These are phyloP conservation scores for Musca vetustissima DNA, from an alignment of 1,140 invertebrate genomes.

Conservation along the genomic window DNA sequence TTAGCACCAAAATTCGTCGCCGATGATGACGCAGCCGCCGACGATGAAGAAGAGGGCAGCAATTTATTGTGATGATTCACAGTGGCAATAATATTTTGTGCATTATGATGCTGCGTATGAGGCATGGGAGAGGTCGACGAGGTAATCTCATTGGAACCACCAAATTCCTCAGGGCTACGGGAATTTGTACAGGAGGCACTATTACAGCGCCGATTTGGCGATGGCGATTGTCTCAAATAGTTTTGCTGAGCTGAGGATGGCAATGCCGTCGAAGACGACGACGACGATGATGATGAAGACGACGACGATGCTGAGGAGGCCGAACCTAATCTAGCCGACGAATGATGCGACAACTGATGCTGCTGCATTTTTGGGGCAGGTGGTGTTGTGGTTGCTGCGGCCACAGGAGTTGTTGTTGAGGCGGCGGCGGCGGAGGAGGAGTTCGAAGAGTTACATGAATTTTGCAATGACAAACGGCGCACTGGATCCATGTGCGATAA, in stretches of 20 bases:
- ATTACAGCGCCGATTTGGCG: slow-evolving; percentile 1
- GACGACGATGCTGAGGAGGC: slow-evolving; percentile 21
- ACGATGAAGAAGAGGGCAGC: slow-evolving; percentile 36
- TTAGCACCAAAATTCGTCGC: slow-evolving; percentile 5
- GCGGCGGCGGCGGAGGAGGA: slow-evolving; percentile 27
- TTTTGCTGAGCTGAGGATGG: slow-evolving; percentile 27
- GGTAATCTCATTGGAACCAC: slow-evolving; percentile 62
- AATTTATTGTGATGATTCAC: slow-evolving; percentile 53
- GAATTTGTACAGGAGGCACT: slow-evolving; percentile 37
- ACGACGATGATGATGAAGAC: slow-evolving; percentile 29
- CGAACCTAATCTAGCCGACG: too few relatives aligned
- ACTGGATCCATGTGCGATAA: slow-evolving; percentile 5
- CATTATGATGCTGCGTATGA: slow-evolving; percentile 18
- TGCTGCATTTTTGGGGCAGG: slow-evolving; percentile 27
- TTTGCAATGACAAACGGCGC: slow-evolving; percentile 30
- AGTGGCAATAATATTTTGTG: slow-evolving; percentile 43
- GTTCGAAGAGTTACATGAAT: slow-evolving; percentile 18
- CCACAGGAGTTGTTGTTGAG: slow-evolving; percentile 19
- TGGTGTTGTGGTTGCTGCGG: slow-evolving; percentile 25
- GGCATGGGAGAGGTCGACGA: slow-evolving; percentile 62
- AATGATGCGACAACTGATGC: too few relatives aligned
- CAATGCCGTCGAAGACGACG: slow-evolving; percentile 20
- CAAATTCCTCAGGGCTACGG: slow-evolving; percentile 54
- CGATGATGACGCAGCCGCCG: too few relatives aligned
- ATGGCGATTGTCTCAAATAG: slow-evolving; percentile 20